Conservation (phyloP, 2,113 vertebrate species). For the Taxidea taxus region DNA sequence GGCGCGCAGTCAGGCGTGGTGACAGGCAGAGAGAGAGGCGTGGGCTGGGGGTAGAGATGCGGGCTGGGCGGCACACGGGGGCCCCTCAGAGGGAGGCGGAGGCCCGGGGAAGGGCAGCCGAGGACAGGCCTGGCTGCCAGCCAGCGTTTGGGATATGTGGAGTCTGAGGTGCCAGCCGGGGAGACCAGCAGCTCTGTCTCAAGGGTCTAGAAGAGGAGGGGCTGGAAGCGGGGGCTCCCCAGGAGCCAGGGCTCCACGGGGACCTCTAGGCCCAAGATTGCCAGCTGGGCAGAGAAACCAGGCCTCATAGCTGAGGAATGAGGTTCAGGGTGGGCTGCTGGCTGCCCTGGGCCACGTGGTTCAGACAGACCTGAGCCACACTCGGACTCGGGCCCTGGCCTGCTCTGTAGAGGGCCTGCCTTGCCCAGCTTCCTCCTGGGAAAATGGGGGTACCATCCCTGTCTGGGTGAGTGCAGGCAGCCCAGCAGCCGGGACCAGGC, state of each 20-base stretch:
- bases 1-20: neutral
- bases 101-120: neutral
- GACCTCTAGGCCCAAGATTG: neutral
- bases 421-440: neutral
- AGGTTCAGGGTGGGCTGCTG: neutral
- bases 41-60: neutral
- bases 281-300: neutral
- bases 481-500: neutral
- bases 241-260: neutral
- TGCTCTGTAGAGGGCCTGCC: neutral
- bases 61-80: no score
- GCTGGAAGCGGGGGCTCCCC: neutral
- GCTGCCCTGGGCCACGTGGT: neutral
- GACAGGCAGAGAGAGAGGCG: neutral
- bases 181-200: neutral
- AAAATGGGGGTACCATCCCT: neutral
- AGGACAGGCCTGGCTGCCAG: neutral
- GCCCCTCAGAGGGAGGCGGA: neutral
- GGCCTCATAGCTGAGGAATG: neutral
- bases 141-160: accelerated
- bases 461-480: neutral
- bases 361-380: neutral
- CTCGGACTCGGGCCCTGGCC: accelerated
- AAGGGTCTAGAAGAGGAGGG: accelerated
- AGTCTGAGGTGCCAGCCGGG: neutral